Evolutionary conservation across 2,797 vertebrate genomes (phyloP), one percentile per base, ranked within the genome.

Genomic region (Mormyrus hasselquistii): DNA sequence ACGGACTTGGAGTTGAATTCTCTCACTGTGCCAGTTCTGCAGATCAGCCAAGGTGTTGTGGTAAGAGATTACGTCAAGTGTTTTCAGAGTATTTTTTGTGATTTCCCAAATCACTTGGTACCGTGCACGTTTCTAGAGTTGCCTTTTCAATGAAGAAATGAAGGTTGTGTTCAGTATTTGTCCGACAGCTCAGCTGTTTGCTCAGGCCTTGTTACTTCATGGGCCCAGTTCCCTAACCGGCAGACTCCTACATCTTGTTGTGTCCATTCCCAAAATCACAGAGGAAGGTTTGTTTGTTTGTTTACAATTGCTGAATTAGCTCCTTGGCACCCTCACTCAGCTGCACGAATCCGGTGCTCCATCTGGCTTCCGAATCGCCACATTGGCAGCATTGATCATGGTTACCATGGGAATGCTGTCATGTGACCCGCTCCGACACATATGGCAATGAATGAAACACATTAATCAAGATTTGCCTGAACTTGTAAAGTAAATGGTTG

Each of bases 401-500:
- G 65, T 22, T n/a, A 12, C 9, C 29, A 14, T 29, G 65, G 65
- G 49, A 73, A 65, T 38, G 69, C 50, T 87, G 90, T 84, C 88
- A 90, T 73, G 76, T 87, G 87, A 88, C 55, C 88, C 52, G 4
- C 49, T 89, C 84, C 87, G 69, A 88, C 88, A 85, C 73, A 87
- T 88, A 90, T 59, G 82, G 34, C 55, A 85, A 84, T 25, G 86
- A 44, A 65, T 87, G 47, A 87, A 79, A 6, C 25, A 44, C 10
- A 29, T 53, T 57, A 59, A 59, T 44, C 82, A 57, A 88, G 44
- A 69, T 62, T 82, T 57, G 82, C 53, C 22, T 49, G 9, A 88
- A 62, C 38, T 88, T 47, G 19, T 44, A 47, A 69, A 62, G 57
- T 52, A 25, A 69, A 82, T 49, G 52, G 22, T 89, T 76, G 49